Conservation (phyloP, 37 sponge, comb jelly and placozoan species). For the Halisarca cf. caerulea region DNA sequence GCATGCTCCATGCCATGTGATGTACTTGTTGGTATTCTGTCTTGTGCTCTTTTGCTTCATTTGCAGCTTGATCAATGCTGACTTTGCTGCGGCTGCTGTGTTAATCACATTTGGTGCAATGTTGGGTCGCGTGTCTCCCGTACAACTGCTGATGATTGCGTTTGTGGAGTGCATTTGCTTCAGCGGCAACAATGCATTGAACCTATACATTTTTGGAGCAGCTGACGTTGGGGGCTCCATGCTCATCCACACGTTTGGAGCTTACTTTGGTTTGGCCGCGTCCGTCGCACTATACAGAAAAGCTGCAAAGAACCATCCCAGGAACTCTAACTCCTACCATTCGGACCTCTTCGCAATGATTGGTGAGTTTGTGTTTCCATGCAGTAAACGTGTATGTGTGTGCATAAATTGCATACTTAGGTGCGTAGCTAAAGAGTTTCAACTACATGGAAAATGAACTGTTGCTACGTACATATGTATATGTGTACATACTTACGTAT, state of each 20-base stretch:
- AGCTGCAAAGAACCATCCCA: slow-evolving; percentile 52
- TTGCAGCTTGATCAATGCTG: slow-evolving; percentile 76
- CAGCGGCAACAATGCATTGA: slow-evolving; percentile 75
- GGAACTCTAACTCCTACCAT: slow-evolving; percentile 65
- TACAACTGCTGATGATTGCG: slow-evolving; percentile 82
- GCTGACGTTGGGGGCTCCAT: slow-evolving; percentile 94
- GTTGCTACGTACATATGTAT: no score
- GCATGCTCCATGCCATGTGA: no score
- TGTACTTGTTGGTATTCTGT: no score
- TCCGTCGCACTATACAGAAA: slow-evolving; percentile 70
- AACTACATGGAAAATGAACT: no score
- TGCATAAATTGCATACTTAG: no score
- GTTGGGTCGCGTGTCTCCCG: slow-evolving; percentile 79
- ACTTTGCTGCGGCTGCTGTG: slow-evolving; percentile 89
- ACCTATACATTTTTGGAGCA: slow-evolving; percentile 64
- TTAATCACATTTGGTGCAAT: slow-evolving; percentile 94
- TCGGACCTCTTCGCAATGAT: slow-evolving; percentile 94
- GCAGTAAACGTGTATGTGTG: no score
- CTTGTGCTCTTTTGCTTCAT: neutral
- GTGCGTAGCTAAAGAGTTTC: no score
- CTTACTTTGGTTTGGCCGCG: slow-evolving; percentile 91
- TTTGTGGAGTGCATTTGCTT: slow-evolving; percentile 88
- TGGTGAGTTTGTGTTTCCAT: no score
- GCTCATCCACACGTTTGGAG: slow-evolving; percentile 93
- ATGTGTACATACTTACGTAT: no score